These are phyloP conservation scores for Percopsis omiscomaycus DNA, from an alignment of 2,797 vertebrate genomes.

Conservation along the genomic window DNA sequence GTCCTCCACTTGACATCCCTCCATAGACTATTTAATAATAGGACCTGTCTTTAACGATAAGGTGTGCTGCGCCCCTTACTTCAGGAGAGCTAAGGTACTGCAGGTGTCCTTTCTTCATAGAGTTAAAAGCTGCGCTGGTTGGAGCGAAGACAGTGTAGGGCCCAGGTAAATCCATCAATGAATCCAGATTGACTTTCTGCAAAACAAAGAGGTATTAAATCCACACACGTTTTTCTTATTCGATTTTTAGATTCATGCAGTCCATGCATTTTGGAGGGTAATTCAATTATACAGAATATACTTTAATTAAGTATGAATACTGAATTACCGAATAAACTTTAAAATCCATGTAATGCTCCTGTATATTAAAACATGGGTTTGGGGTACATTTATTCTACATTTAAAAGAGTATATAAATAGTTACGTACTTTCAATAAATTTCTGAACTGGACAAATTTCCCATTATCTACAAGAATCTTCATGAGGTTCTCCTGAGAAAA, in stretches of 20 bases:
- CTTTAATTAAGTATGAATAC: not conserved
- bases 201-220: not conserved
- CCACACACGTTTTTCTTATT: no score
- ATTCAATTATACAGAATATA: no score
- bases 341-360: not conserved
- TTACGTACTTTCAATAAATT: slow-evolving; percentile 82
- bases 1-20: not conserved
- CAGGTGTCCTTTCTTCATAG: slow-evolving; percentile 74
- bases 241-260: no score
- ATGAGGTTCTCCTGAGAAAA: slow-evolving; percentile 83
- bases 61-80: slow-evolving; percentile 64
- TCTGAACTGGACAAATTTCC: slow-evolving; percentile 81
- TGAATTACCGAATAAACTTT: not conserved
- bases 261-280: no score
- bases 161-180: slow-evolving; percentile 73
- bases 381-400: no score
- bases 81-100: slow-evolving; percentile 81
- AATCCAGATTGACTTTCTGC: slow-evolving; percentile 78
- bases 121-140: slow-evolving; percentile 74
- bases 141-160: slow-evolving; percentile 87
- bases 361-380: no score
- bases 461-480: slow-evolving; percentile 81
- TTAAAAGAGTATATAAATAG: not conserved
- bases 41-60: not conserved
- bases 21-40: not conserved